These are phyloP conservation scores for Punctoribates punctum DNA, from an alignment of 2,888 invertebrate species.

Conservation along the genomic window DNA sequence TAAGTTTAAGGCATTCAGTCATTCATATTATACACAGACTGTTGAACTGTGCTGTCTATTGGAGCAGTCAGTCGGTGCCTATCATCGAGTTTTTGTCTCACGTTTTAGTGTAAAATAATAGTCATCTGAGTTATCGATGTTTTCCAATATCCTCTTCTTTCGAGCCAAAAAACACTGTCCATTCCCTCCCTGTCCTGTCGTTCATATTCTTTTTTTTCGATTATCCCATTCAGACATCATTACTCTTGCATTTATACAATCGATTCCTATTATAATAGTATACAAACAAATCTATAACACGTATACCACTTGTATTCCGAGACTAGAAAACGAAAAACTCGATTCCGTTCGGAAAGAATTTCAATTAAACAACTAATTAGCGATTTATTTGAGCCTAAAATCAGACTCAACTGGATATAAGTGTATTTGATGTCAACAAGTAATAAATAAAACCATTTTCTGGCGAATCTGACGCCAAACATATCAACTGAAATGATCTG, in stretches of 20 bases:
- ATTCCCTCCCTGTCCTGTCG: background rate
- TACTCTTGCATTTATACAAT: background rate
- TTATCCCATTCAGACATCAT: conserved; percentile 27
- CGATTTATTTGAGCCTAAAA: background rate
- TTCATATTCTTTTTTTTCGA: background rate
- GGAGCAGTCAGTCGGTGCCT: background rate
- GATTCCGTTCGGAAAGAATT: no score
- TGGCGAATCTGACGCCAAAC: background rate
- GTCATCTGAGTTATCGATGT: conserved; percentile 9
- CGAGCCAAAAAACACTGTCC: background rate
- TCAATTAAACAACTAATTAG: background rate
- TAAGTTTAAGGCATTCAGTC: background rate
- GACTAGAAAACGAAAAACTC: background rate
- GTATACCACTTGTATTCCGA: background rate
- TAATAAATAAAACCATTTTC: conserved; percentile 8
- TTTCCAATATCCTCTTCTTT: conserved; percentile 24
- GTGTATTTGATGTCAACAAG: conserved; percentile 9
- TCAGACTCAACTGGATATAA: background rate
- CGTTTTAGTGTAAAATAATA: conserved; percentile 9
- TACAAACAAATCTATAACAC: background rate
- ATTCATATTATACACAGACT: background rate
- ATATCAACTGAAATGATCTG: conserved; percentile 5
- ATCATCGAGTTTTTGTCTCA: background rate
- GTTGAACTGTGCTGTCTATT: background rate
- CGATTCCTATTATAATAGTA: background rate